Conservation (phyloP, 1,140 invertebrate species). For the Apis dorsata region DNA sequence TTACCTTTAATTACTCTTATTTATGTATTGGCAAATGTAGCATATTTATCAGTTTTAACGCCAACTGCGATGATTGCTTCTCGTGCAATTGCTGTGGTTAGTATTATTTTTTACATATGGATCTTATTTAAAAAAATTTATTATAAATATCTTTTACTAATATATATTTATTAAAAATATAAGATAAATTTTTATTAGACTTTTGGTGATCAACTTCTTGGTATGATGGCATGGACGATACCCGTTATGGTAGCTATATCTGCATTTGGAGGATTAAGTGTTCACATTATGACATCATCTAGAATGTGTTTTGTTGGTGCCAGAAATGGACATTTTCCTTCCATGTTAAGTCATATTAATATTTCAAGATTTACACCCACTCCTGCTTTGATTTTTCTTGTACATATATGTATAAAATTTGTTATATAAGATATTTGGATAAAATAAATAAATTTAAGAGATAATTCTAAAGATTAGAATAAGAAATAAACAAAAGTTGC, state of each 20-base stretch:
- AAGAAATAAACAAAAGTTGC: too few species aligned
- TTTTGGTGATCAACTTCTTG: constrained; percentile 91
- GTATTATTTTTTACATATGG: constrained; percentile 62
- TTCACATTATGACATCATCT: constrained; percentile 93
- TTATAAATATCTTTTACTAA: background rate
- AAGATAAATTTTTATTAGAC: constrained; percentile 79
- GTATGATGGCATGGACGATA: constrained; percentile 91
- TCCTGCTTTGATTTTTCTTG: constrained; percentile 94
- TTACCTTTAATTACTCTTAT: constrained; percentile 94
- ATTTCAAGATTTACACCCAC: constrained; percentile 92
- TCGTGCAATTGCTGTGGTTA: constrained; percentile 93
- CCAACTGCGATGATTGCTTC: constrained; percentile 90
- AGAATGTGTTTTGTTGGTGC: constrained; percentile 95
- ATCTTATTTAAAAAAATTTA: background rate
- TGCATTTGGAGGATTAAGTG: constrained; percentile 93
- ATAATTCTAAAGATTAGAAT: too few species aligned
- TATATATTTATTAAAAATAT: constrained; percentile 2
- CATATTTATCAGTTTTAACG: constrained; percentile 93
- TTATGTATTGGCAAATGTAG: constrained; percentile 94
- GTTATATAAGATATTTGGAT: background rate
- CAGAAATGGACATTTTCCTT: constrained; percentile 92
- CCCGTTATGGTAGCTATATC: constrained; percentile 93
- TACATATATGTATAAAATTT: constrained; percentile 78
- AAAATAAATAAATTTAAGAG: too few species aligned
- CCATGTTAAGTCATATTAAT: constrained; percentile 93